Conservation (phyloP, 2,797 vertebrate genomes). For the Manis javanica region DNA sequence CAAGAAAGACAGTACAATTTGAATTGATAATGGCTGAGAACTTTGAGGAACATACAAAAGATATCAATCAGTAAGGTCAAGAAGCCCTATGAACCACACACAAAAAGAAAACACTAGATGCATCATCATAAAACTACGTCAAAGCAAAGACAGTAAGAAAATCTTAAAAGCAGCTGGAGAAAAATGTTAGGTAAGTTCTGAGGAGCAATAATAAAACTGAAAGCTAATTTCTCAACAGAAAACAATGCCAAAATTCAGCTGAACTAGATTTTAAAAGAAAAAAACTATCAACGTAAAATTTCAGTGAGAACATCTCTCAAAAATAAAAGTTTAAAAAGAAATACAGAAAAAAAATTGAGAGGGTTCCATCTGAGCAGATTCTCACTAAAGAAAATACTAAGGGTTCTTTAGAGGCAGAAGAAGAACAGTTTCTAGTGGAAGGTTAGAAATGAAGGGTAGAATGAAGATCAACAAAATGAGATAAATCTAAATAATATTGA, state of each 20-base stretch:
- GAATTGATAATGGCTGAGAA: slow-evolving; percentile 30
- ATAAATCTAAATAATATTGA: not conserved
- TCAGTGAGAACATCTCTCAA: slow-evolving; percentile 29
- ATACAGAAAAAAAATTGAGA: not conserved
- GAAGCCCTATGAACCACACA: not conserved
- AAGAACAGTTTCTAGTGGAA: not conserved
- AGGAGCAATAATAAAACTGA: slow-evolving; percentile 40
- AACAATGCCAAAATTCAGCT: slow-evolving; percentile 8
- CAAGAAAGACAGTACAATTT: not conserved
- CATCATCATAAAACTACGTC: slow-evolving; percentile 1
- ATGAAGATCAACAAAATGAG: slow-evolving; percentile 2
- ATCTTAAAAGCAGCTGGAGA: slow-evolving; percentile 14
- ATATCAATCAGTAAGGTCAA: not conserved
- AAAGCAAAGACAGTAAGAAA: slow-evolving; percentile 36
- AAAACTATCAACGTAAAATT: not conserved
- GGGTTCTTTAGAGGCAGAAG: not conserved
- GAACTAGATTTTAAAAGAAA: not conserved
- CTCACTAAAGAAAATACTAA: not conserved
- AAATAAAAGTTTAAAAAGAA: not conserved
- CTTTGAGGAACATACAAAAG: not conserved
- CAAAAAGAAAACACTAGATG: not conserved
- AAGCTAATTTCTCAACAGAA: slow-evolving; percentile 61
- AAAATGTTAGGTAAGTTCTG: slow-evolving; percentile 45
- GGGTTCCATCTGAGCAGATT: not conserved
- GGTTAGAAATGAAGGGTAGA: not conserved